Evolutionary conservation across 2,113 vertebrate genomes (phyloP).

Genomic region (Scatophagus argus): DNA sequence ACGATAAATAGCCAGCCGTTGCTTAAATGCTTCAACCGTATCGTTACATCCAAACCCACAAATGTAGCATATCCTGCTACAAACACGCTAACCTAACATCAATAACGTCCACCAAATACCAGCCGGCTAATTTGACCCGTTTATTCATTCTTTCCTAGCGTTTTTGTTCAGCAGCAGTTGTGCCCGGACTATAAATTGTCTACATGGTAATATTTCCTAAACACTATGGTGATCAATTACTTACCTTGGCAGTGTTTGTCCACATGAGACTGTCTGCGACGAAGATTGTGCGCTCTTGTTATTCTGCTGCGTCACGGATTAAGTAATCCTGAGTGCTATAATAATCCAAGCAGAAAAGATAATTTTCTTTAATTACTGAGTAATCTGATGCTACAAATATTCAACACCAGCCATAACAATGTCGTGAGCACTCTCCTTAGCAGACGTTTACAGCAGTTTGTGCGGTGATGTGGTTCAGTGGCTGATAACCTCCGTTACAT

Average conservation of each 20-base stretch:
- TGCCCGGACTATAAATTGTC: not conserved
- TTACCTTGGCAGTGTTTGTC: conserved; percentile 48
- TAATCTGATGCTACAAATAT: not conserved
- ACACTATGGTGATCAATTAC: not conserved
- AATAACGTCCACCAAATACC: not conserved
- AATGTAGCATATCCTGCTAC: not conserved
- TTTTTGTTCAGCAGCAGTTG: fast-evolving
- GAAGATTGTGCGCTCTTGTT: conserved; percentile 46
- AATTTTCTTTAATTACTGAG: not conserved
- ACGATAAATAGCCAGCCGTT: not conserved
- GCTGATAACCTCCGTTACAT: not conserved
- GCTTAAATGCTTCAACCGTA: too few relatives aligned
- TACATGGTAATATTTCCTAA: not conserved
- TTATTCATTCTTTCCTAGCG: not conserved
- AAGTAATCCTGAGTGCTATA: conserved; percentile 46
- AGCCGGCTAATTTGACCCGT: not conserved
- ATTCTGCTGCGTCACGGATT: conserved; percentile 75
- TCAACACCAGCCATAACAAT: not conserved
- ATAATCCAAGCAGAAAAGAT: conserved; percentile 38
- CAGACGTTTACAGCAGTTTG: not conserved
- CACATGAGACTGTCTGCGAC: conserved; percentile 20
- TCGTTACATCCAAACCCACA: not conserved
- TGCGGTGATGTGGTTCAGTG: not conserved
- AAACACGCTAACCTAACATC: not conserved
- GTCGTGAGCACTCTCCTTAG: not conserved